A percentile compares a stretch with the other conserved stretches of the same genome.
Evolutionary conservation across 92 coral and sea anemone species (phyloP).

Genomic region (Heliopora coerulea): DNA sequence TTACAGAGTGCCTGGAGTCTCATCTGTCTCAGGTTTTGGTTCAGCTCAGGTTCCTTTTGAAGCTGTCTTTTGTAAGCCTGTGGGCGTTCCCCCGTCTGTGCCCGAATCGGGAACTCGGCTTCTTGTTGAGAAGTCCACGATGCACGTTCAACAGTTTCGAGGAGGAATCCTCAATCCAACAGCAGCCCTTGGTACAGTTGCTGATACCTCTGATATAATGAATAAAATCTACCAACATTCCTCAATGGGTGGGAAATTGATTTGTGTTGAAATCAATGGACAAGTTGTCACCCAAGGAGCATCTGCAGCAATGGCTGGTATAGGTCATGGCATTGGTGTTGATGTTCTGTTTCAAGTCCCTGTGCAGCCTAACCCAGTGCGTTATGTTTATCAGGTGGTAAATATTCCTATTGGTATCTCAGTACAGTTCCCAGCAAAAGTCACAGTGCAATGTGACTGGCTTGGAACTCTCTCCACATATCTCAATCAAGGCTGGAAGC

Average conservation of each 20-base stretch:
- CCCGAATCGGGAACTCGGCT: not conserved
- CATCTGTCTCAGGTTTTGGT: slow-evolving; percentile 53
- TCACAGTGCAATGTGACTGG: slow-evolving; percentile 62
- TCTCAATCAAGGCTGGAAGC: slow-evolving; percentile 78
- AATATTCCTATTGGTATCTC: slow-evolving; percentile 62
- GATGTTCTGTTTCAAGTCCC: slow-evolving; percentile 67
- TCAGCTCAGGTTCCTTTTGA: slow-evolving; percentile 56
- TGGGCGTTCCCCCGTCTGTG: not conserved
- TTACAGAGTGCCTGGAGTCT: slow-evolving; percentile 62
- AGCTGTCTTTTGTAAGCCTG: slow-evolving; percentile 65
- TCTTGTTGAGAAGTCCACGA: slow-evolving; percentile 61
- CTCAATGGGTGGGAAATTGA: slow-evolving; percentile 63
- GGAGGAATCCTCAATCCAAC: slow-evolving; percentile 55
- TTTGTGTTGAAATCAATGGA: slow-evolving; percentile 68
- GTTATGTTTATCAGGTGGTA: slow-evolving; percentile 60
- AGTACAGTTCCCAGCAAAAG: slow-evolving; percentile 31
- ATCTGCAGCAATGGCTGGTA: slow-evolving; percentile 61
- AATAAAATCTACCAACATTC: slow-evolving; percentile 68
- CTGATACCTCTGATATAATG: slow-evolving; percentile 60
- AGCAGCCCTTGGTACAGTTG: slow-evolving; percentile 50
- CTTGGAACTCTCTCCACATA: slow-evolving; percentile 61
- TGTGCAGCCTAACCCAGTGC: slow-evolving; percentile 48
- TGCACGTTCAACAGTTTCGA: slow-evolving; percentile 52
- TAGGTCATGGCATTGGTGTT: slow-evolving; percentile 67
- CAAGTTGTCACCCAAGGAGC: slow-evolving; percentile 59